A percentile compares a stretch with the other conserved stretches of the same genome.
These are phyloP conservation scores for Mamestra configurata DNA, from an alignment of 1,140 invertebrate species.

Conservation along the genomic window DNA sequence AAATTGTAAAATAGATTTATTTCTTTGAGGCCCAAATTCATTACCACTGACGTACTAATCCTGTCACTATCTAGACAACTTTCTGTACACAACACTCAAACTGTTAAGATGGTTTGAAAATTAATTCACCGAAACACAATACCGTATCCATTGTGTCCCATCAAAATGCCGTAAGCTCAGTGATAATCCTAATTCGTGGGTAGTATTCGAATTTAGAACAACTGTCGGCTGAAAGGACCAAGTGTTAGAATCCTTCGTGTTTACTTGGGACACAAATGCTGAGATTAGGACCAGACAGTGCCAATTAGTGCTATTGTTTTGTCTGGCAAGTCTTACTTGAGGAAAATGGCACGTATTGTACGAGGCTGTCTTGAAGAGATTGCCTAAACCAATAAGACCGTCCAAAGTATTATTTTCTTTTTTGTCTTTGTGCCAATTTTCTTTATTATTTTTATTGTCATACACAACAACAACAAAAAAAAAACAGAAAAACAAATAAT, in stretches of 20 bases:
- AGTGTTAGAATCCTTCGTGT: neutral
- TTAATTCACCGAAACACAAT: neutral
- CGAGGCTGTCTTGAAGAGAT: neutral
- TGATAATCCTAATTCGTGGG: slow-evolving; percentile 8
- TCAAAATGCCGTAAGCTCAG: neutral
- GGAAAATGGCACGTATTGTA: neutral
- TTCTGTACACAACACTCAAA: neutral
- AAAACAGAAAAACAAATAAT: no score
- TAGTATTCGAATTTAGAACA: neutral
- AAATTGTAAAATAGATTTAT: no score
- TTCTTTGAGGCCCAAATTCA: no score
- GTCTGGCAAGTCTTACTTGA: neutral
- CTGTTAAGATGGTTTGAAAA: neutral
- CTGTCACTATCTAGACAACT: neutral
- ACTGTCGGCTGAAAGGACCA: neutral
- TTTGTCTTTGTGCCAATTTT: no score
- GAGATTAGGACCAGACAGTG: neutral
- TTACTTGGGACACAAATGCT: neutral
- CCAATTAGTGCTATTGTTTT: slow-evolving; percentile 8
- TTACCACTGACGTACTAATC: no score
- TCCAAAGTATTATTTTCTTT: neutral
- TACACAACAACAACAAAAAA: no score
- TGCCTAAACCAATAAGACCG: neutral
- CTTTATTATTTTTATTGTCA: no score
- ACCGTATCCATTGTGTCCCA: neutral